Evolutionary conservation across 2,888 invertebrate genomes (phyloP).

Genomic region (Stictocephala bisonia): DNA sequence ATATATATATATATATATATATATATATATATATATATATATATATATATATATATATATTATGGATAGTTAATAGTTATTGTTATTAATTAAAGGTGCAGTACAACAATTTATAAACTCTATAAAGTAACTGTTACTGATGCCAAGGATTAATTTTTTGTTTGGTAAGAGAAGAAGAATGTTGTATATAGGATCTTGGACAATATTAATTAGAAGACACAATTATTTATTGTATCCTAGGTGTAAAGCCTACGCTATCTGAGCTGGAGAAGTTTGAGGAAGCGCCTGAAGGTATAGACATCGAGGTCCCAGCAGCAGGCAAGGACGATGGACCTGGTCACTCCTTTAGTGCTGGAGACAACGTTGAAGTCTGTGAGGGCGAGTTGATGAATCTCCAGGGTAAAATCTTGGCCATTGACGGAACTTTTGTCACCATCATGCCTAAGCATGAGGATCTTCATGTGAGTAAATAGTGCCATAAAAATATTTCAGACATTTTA

Average conservation of each 20-base stretch:
- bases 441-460: constrained; percentile 97
- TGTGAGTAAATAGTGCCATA: constrained; percentile 63
- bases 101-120: too few relatives aligned
- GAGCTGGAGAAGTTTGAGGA: constrained; percentile 96
- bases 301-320: constrained; percentile 77
- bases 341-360: constrained; percentile 95
- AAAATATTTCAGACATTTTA: too few relatives aligned
- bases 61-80: too few relatives aligned
- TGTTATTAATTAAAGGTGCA: too few relatives aligned
- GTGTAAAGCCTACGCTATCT: constrained; percentile 93
- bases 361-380: constrained; percentile 96
- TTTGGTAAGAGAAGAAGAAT: too few relatives aligned
- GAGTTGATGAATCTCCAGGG: constrained; percentile 98
- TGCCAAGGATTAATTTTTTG: too few relatives aligned
- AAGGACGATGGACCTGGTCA: constrained; percentile 82
- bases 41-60: too few relatives aligned
- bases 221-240: constrained; percentile 48
- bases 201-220: neutral
- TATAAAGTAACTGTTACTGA: too few relatives aligned
- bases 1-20: too few relatives aligned
- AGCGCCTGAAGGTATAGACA: constrained; percentile 88
- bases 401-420: constrained; percentile 95
- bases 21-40: too few relatives aligned
- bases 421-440: constrained; percentile 96
- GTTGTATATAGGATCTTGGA: too few relatives aligned